Evolutionary conservation across 2,113 vertebrate genomes (phyloP).

Genomic region (Cochlearius cochlearius): DNA sequence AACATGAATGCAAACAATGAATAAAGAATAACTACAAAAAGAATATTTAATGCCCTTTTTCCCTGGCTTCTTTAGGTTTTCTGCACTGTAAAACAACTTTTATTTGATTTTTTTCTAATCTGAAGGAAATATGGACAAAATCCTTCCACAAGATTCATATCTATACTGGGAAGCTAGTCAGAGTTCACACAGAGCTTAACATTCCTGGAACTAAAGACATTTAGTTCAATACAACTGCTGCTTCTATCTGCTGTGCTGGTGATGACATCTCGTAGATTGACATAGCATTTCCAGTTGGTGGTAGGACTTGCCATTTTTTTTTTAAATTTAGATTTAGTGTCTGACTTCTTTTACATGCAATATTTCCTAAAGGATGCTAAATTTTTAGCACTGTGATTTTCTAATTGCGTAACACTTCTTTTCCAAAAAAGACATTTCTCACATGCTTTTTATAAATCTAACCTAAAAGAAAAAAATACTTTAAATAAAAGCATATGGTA

Average conservation of each 20-base stretch:
- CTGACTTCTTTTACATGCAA: conserved; percentile 12
- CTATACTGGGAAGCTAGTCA: neutral
- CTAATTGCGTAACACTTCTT: conserved; percentile 55
- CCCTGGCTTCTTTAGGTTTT: neutral
- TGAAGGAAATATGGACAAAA: conserved; percentile 20
- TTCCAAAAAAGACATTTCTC: conserved; percentile 49
- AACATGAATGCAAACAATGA: neutral
- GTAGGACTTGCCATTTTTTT: neutral
- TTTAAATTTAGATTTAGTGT: neutral
- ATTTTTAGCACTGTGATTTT: conserved; percentile 46
- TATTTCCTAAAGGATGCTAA: conserved; percentile 46
- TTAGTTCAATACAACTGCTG: neutral
- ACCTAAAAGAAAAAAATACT: conserved; percentile 46
- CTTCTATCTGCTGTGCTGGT: neutral
- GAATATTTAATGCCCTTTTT: neutral
- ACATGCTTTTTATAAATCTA: conserved; percentile 64
- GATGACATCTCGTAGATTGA: conserved; percentile 7
- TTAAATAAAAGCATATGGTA: conserved; percentile 73
- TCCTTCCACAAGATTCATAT: conserved; percentile 30
- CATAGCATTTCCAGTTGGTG: conserved; percentile 3
- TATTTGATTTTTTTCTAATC: conserved; percentile 5
- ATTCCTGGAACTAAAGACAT: conserved; percentile 13
- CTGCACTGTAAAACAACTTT: neutral
- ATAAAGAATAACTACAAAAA: neutral
- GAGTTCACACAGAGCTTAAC: conserved; percentile 8